phyloP scores from a whole-genome alignment of 1,140 invertebrate genomes.

The Kradibia gibbosae region DNA sequence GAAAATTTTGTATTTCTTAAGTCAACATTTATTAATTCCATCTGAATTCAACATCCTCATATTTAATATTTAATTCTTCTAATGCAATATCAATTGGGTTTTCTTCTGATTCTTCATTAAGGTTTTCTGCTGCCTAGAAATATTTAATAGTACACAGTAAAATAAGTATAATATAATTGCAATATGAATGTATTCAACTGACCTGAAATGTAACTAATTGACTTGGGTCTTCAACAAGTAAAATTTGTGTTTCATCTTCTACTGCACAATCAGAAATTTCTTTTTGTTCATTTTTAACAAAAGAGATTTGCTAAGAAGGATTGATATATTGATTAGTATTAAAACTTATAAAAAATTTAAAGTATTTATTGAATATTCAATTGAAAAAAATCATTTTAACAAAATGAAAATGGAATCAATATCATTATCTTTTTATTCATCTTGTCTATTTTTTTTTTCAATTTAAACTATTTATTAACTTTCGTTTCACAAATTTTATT shows the following conservation, averaged over 20 bases:
- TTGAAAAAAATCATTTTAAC: background rate
- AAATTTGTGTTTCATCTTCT: constrained; percentile 64
- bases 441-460: too few species aligned
- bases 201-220: constrained; percentile 66
- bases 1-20: constrained; percentile 11
- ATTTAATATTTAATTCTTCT: constrained; percentile 45
- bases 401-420: too few species aligned
- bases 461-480: too few species aligned
- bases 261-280: constrained; percentile 57
- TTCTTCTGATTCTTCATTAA: constrained; percentile 31
- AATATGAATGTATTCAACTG: constrained; percentile 20
- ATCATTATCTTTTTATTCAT: too few species aligned
- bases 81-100: constrained; percentile 41
- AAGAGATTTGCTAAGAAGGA: constrained; percentile 49
- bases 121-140: constrained; percentile 24
- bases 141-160: background rate
- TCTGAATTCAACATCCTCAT: constrained; percentile 44
- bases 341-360: background rate
- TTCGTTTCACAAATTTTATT: too few species aligned
- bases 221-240: constrained; percentile 63
- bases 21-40: constrained; percentile 48
- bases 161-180: background rate
- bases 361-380: background rate
- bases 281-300: constrained; percentile 56
- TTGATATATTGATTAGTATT: background rate